These are phyloP conservation scores for Sericinus montela DNA, from an alignment of 2,888 invertebrate species.

Conservation along the genomic window DNA sequence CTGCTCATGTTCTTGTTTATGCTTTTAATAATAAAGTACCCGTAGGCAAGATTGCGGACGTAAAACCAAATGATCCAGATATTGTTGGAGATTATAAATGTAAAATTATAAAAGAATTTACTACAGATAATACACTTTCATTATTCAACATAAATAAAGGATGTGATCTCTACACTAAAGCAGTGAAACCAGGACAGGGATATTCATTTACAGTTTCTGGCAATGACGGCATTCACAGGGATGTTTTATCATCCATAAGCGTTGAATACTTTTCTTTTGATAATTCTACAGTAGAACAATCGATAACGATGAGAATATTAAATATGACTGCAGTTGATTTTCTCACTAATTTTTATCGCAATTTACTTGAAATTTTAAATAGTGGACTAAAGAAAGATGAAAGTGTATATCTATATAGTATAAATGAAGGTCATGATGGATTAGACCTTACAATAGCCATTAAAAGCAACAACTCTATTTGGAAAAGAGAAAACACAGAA, in stretches of 20 bases:
- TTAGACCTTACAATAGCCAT: constrained; percentile 87
- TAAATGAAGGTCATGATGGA: constrained; percentile 82
- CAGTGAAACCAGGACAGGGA: constrained; percentile 84
- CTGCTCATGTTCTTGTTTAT: constrained; percentile 88
- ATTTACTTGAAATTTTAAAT: constrained; percentile 85
- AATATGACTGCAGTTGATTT: constrained; percentile 88
- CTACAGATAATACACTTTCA: constrained; percentile 77
- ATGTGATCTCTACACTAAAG: constrained; percentile 89
- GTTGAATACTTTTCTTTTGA: constrained; percentile 90
- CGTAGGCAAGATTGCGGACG: constrained; percentile 91
- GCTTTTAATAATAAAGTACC: constrained; percentile 88
- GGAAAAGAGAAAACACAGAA: constrained; percentile 81
- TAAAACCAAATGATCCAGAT: constrained; percentile 95
- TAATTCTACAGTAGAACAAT: constrained; percentile 90
- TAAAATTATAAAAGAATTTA: constrained; percentile 84
- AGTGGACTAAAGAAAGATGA: constrained; percentile 82
- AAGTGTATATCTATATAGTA: constrained; percentile 84
- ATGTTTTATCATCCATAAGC: constrained; percentile 92
- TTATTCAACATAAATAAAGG: constrained; percentile 85
- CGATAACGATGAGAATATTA: constrained; percentile 86
- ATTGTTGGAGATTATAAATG: constrained; percentile 94
- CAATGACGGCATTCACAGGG: constrained; percentile 92
- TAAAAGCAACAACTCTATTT: constrained; percentile 78
- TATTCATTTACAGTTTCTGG: constrained; percentile 90
- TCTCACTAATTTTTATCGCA: constrained; percentile 86